phyloP scores from a whole-genome alignment of 2,888 invertebrate genomes.

The Onthophagus sagittarius region DNA sequence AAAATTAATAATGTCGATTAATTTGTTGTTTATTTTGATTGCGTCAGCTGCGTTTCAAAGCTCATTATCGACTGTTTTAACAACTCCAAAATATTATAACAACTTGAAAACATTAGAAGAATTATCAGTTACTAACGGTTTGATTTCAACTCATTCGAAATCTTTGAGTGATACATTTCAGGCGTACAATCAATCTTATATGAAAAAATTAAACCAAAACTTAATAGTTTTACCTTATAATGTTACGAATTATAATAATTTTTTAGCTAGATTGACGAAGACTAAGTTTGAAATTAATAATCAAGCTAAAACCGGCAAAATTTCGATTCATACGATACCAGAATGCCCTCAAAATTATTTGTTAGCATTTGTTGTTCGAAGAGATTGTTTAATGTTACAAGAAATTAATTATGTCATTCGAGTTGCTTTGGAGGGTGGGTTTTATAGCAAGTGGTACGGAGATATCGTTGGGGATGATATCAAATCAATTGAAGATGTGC shows the following conservation, averaged over 20 bases:
- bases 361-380: constrained; percentile 42
- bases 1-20: constrained; percentile 40
- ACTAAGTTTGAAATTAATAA: constrained; percentile 15
- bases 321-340: constrained; percentile 41
- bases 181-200: constrained; percentile 37
- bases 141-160: constrained; percentile 44
- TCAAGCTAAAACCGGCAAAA: constrained; percentile 36
- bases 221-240: constrained; percentile 38
- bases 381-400: constrained; percentile 40
- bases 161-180: constrained; percentile 46
- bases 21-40: constrained; percentile 41
- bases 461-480: constrained; percentile 38
- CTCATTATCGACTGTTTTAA: constrained; percentile 46
- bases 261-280: constrained; percentile 19
- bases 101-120: constrained; percentile 45
- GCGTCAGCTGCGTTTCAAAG: constrained; percentile 48
- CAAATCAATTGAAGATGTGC: constrained; percentile 2
- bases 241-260: constrained; percentile 32
- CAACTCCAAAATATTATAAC: constrained; percentile 44
- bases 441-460: constrained; percentile 43
- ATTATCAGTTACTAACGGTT: constrained; percentile 39
- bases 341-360: constrained; percentile 47
- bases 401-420: constrained; percentile 39
- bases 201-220: constrained; percentile 41
- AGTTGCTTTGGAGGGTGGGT: constrained; percentile 40